phyloP scores from a whole-genome alignment of 2,797 vertebrate genomes.

The Numenius phaeopus region DNA sequence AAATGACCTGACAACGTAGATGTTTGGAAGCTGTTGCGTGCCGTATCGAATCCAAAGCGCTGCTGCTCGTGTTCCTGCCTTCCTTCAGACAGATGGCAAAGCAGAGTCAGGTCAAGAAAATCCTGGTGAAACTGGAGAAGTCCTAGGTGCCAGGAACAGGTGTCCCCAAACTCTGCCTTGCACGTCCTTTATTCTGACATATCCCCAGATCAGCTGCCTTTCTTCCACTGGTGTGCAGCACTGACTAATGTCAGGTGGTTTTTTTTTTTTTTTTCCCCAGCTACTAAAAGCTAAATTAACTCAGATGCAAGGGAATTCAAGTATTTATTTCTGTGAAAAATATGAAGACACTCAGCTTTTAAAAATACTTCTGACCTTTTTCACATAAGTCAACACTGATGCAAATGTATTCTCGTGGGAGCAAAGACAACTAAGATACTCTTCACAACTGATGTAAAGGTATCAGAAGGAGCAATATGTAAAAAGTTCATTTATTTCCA shows the following conservation, averaged over 20 bases:
- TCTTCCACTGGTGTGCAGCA: neutral
- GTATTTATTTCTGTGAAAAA: neutral
- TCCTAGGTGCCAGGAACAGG: neutral
- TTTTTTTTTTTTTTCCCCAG: neutral
- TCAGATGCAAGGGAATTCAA: neutral
- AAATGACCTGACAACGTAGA: neutral
- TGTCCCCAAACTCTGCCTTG: neutral
- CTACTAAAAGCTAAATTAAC: neutral
- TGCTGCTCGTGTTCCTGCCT: conserved; percentile 13
- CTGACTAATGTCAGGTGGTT: neutral
- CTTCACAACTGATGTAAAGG: too few species aligned
- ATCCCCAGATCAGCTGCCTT: neutral
- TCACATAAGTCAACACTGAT: neutral
- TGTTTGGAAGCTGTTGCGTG: neutral
- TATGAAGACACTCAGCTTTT: neutral
- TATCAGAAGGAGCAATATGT: neutral
- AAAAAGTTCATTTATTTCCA: conserved; percentile 27
- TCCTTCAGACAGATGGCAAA: conserved; percentile 5
- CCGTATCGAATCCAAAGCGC: neutral
- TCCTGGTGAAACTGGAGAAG: neutral
- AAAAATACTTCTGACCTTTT: conserved; percentile 31
- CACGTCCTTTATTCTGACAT: neutral
- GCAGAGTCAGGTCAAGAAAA: neutral
- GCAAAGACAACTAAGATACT: neutral
- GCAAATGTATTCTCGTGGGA: neutral